Percentiles rank a stretch among this genome's conserved stretches.
Evolutionary conservation across 2,797 vertebrate genomes (phyloP).

Genomic region (Rhodeus uyekii): DNA sequence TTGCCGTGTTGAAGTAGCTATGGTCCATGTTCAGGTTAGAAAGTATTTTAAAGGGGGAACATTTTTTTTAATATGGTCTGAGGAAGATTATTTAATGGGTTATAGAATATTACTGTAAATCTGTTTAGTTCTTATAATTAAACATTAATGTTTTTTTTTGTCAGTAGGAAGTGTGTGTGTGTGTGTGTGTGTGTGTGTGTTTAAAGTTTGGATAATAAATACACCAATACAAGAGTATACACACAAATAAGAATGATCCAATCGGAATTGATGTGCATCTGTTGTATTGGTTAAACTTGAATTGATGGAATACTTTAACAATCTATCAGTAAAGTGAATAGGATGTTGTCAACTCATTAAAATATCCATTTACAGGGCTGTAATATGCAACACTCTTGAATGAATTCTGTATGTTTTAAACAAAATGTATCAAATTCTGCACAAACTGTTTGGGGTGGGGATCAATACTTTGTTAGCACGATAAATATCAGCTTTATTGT

Average conservation of each 20-base stretch:
- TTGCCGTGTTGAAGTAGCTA: not conserved
- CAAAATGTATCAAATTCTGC: no score
- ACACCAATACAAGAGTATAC: no score
- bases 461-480: not conserved
- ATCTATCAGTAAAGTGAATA: not conserved
- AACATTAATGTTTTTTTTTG: not conserved
- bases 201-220: not conserved
- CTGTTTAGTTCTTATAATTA: not conserved
- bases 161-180: not conserved
- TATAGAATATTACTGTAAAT: not conserved
- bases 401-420: not conserved
- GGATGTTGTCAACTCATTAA: not conserved
- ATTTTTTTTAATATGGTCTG: no score
- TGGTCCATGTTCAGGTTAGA: not conserved
- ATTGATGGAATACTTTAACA: not conserved
- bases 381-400: not conserved
- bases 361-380: not conserved
- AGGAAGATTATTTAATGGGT: not conserved
- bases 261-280: fast-evolving
- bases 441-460: no score
- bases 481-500: not conserved
- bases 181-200: no score
- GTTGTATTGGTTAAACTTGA: not conserved
- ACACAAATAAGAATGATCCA: not conserved
- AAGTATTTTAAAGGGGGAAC: fast-evolving